A percentile compares a stretch with the other conserved stretches of the same genome.
Conservation (phyloP, 1,140 invertebrate genomes). For the Sitobion miscanthi region DNA sequence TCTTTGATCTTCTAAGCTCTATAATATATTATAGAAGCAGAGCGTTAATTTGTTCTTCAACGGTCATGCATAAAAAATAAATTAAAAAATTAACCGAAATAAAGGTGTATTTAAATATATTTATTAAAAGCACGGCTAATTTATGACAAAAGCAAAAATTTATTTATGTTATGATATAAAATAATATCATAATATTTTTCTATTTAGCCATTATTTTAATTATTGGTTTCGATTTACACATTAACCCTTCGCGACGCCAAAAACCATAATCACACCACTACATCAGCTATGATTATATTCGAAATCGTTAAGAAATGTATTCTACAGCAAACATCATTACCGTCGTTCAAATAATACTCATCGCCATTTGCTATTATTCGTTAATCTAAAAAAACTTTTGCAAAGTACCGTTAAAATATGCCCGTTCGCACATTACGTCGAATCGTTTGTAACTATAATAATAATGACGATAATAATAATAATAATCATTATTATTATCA, state of each 20-base stretch:
- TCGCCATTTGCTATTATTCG: neutral
- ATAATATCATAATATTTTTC: neutral
- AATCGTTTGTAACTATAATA: no score
- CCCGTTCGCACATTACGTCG: no score
- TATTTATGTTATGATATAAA: neutral
- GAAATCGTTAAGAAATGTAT: neutral
- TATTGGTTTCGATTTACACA: neutral
- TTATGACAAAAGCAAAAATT: neutral
- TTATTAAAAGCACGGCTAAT: neutral
- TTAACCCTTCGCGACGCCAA: neutral
- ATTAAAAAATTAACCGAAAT: neutral
- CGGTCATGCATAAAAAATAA: neutral
- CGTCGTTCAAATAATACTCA: neutral
- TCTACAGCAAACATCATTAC: neutral
- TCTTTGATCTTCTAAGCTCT: neutral
- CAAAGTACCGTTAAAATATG: neutral
- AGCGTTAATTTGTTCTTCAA: neutral
- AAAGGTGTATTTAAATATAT: neutral
- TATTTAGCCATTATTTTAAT: neutral
- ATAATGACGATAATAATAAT: no score
- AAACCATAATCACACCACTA: neutral
- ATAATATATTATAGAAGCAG: neutral
- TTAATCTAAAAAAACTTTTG: neutral
- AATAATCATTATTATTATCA: neutral
- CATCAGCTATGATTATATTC: neutral